These are phyloP conservation scores for Aphidius colemani DNA, from an alignment of 2,888 invertebrate genomes.

Conservation along the genomic window DNA sequence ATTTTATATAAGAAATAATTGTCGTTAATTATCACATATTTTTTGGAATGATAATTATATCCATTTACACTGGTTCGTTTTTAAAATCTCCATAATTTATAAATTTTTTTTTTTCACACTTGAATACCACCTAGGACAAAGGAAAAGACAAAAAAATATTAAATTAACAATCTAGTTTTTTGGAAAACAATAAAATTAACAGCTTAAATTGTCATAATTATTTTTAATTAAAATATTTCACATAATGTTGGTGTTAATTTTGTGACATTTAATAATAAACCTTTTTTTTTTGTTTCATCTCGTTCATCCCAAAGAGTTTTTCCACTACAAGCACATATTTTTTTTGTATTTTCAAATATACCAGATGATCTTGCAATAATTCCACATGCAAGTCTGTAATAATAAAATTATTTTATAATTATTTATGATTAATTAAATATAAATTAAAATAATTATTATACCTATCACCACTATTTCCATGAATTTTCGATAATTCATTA, in stretches of 20 bases:
- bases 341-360: slow-evolving; percentile 83
- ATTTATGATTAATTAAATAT: not conserved
- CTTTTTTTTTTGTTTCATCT: slow-evolving; percentile 48
- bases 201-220: too few species aligned
- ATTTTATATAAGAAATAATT: too few species aligned
- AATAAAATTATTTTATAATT: not conserved
- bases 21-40: too few species aligned
- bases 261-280: slow-evolving; percentile 47
- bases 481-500: slow-evolving; percentile 62
- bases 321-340: slow-evolving; percentile 89
- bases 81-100: too few species aligned
- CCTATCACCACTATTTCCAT: slow-evolving; percentile 71
- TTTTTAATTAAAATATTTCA: not conserved
- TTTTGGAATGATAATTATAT: too few species aligned
- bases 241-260: slow-evolving; percentile 10
- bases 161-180: too few species aligned
- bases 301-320: slow-evolving; percentile 88
- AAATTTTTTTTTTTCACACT: too few species aligned
- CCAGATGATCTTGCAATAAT: slow-evolving; percentile 89
- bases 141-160: too few species aligned
- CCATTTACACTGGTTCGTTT: too few species aligned
- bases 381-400: slow-evolving; percentile 76
- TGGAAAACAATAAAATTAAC: too few species aligned
- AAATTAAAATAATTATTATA: slow-evolving; percentile 42
- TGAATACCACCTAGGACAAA: too few species aligned